Evolutionary conservation across 2,797 vertebrate genomes (phyloP), one percentile per base, ranked within the genome.

Genomic region (Borostomias antarcticus): DNA sequence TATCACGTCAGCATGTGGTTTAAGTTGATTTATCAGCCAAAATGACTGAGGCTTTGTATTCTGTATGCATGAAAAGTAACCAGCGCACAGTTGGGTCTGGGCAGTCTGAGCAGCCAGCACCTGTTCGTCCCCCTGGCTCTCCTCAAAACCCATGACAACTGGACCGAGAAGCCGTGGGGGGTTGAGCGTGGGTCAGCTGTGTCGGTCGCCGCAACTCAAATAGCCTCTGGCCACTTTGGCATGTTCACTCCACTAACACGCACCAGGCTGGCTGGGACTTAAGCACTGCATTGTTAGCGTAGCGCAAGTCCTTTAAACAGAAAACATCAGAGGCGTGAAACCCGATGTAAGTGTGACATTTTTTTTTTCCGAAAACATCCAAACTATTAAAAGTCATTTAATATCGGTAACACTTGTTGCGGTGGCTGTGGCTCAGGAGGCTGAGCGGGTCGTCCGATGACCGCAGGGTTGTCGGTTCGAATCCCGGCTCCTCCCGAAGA

Each of bases 101-200:
- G 48, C 51, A 64, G 10, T 72, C 37, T 68, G n/a, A 64, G 35
- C 29, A 43, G 47, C 53, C 30, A n/a, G 58, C 89, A 91, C 87
- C 88, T 90, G 88, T 88, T 88, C 54, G 66, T 72, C 60, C 70
- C n/a, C 76, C 69, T 75, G 78, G 73, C 70, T 77, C 58, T 40
- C 51, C 66, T 50, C 53, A 62, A 77, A 79, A 68, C 75, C 61
- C 78, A 75, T 78, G 70, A 81, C 81, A 82, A 84, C 85, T 82
- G 77, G 60, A 65, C 67, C 73, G 50, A 30, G 21, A 63, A 62
- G 74, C 21, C 62, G 72, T n/a, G 53, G 29, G 17, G 50, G 58
- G 48, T 61, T 66, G 40, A 72, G 62, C 47, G 30, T 29, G 64
- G 71, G 80, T 73, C 69, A 59, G 47, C 47, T 51, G 37, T 43